A percentile compares a stretch with the other conserved stretches of the same genome.
These are phyloP conservation scores for Oostethus manadensis DNA, from an alignment of 2,113 vertebrate species.

Conservation along the genomic window DNA sequence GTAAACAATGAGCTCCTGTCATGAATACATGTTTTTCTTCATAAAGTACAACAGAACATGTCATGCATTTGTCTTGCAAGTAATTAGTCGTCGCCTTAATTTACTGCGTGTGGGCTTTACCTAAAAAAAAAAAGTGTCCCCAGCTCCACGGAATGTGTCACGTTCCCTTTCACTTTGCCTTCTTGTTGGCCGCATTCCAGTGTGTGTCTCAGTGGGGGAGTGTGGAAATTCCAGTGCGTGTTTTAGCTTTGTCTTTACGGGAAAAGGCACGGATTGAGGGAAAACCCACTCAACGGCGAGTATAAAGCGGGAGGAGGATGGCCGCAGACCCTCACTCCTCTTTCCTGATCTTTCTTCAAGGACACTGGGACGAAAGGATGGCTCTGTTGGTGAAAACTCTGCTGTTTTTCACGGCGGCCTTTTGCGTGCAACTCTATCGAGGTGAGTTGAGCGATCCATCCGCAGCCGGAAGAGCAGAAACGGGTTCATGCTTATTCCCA, in stretches of 20 bases:
- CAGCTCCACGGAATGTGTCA: background rate
- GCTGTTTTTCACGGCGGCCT: conserved; percentile 36
- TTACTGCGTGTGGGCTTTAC: conserved; percentile 16
- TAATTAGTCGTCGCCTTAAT: too few species aligned
- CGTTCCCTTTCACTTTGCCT: background rate
- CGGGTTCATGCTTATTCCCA: background rate
- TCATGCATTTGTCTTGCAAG: too few species aligned
- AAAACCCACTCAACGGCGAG: conserved; percentile 10
- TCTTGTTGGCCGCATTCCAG: conserved; percentile 22
- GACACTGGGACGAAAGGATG: conserved; percentile 30
- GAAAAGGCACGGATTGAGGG: conserved; percentile 50
- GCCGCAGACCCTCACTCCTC: conserved; percentile 22
- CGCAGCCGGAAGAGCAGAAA: background rate
- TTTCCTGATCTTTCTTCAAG: background rate
- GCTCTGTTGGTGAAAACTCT: conserved; percentile 35
- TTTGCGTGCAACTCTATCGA: conserved; percentile 43
- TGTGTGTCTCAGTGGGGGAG: background rate
- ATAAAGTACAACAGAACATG: too few species aligned
- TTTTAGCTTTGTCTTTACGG: conserved; percentile 43
- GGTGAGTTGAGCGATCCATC: conserved; percentile 41
- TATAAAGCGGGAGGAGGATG: conserved; percentile 47
- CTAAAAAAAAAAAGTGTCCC: background rate
- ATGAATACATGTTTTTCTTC: too few species aligned
- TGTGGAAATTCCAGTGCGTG: conserved; percentile 54
- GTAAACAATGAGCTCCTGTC: too few species aligned